Base-by-base conservation (phyloP, 1,140 invertebrate species). In the Papilio polyxenes region DNA sequence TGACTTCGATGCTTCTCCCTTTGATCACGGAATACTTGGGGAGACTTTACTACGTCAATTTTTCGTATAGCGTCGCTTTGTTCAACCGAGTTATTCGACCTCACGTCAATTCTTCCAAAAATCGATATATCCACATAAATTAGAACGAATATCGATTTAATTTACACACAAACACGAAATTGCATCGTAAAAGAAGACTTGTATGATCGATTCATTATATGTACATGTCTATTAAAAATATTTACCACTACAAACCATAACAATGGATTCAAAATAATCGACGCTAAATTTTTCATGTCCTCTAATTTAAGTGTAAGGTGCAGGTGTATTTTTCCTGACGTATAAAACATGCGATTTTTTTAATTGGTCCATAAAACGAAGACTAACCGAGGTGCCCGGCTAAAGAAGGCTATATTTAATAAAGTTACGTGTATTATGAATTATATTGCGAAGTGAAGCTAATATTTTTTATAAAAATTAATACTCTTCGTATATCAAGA, bases 301-400 rank as follows among this genome's bases (percentile, higher is more conserved):
- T 84, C 86, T 88, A 88, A 89, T 88, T 87, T 88, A 84, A 83
- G 84, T 86, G 75, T 87, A 87, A 90, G 88, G 85, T 85, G 85
- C 83, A 83, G 87, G 84, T 89, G 86, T 89, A 91, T 91, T 91
- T 90, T 91, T 91, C 90, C 86, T 85, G 83, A 83, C 86, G 87
- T 86, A 91, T 92, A 92, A 92, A 91, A 89, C 89, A 86, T 90
- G 90, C 89, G 91, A 91, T 91, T 92, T 92, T 92, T 93, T 91
- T 92, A 93, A 93, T 91, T 92, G 90, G 87, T 87, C 89, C 86
- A 93, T 93, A 93, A 93, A 92, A 83, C 86, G 87, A 90, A 90
- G 89, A 65, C 85, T 90, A 87, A 86, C 84, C 83, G 85, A 87
- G 88, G 86, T 88, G 89, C 87, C 88, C 89, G 87, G 89, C 87